Conservation (phyloP, 2,113 vertebrate genomes). For the Centropristis striata region DNA sequence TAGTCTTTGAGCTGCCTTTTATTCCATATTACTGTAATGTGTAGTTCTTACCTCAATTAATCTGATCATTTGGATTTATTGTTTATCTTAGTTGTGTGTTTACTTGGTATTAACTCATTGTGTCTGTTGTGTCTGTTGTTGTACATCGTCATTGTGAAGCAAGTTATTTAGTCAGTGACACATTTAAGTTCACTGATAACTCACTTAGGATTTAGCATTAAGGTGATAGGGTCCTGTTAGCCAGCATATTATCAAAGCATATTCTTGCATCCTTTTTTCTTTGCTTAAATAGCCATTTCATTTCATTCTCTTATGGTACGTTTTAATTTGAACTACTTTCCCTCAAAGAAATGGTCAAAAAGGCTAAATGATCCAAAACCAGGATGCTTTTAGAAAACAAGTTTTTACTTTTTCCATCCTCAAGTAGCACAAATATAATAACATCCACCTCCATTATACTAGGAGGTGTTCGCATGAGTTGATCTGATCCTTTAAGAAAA, state of each 20-base stretch:
- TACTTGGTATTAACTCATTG: background rate
- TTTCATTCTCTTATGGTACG: too few species aligned
- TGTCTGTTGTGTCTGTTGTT: conserved; percentile 22
- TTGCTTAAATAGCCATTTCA: too few species aligned
- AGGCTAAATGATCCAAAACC: background rate
- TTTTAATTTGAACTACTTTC: too few species aligned
- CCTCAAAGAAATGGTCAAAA: too few species aligned
- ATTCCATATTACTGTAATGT: background rate
- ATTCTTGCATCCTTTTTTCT: too few species aligned
- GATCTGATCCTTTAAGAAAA: background rate
- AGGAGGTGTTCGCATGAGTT: background rate
- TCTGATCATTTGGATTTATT: background rate
- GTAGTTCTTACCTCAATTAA: background rate
- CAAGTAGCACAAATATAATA: background rate
- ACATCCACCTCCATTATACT: background rate
- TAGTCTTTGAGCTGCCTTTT: background rate
- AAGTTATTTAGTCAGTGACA: background rate
- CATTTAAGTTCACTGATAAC: background rate
- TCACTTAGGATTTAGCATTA: background rate
- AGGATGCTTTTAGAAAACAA: background rate
- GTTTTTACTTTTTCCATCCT: background rate
- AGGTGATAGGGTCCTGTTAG: background rate
- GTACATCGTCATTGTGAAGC: background rate
- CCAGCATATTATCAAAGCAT: too few species aligned
- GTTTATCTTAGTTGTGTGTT: background rate